Conservation (phyloP, 2,113 vertebrate genomes). For the Sylvia atricapilla region DNA sequence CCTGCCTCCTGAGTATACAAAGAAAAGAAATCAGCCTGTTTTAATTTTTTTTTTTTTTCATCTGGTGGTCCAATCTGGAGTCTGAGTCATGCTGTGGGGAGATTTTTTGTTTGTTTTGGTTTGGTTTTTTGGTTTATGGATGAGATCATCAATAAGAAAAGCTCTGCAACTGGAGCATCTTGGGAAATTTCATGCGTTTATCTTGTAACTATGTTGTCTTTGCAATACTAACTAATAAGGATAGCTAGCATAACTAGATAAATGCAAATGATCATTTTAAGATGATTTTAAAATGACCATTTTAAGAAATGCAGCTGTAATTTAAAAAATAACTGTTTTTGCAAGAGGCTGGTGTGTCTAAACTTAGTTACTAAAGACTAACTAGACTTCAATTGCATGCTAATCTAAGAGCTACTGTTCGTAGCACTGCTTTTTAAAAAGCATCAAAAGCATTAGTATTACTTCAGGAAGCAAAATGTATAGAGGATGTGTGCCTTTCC, state of each 20-base stretch:
- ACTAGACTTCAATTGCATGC: not conserved
- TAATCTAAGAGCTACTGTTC: not conserved
- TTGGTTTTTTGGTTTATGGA: not conserved
- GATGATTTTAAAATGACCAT: not conserved
- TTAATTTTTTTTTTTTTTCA: not conserved
- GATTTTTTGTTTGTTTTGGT: not conserved
- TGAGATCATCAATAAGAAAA: not conserved
- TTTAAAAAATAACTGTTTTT: not conserved
- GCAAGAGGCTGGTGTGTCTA: not conserved
- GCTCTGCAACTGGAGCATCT: not conserved
- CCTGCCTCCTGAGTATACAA: not conserved
- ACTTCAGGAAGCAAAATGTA: not conserved
- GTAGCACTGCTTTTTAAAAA: not conserved
- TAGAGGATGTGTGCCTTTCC: not conserved
- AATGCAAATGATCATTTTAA: not conserved
- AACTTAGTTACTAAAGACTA: not conserved
- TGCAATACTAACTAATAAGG: not conserved
- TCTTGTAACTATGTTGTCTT: not conserved
- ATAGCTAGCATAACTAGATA: not conserved
- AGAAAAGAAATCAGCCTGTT: not conserved
- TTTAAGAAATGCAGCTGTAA: not conserved
- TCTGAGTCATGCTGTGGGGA: not conserved
- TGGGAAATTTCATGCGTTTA: not conserved
- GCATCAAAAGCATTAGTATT: not conserved
- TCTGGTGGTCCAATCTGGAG: not conserved